Evolutionary conservation across 2,888 invertebrate species (phyloP), one percentile per base, ranked within the genome.

Genomic region (Vesta saturnalis): DNA sequence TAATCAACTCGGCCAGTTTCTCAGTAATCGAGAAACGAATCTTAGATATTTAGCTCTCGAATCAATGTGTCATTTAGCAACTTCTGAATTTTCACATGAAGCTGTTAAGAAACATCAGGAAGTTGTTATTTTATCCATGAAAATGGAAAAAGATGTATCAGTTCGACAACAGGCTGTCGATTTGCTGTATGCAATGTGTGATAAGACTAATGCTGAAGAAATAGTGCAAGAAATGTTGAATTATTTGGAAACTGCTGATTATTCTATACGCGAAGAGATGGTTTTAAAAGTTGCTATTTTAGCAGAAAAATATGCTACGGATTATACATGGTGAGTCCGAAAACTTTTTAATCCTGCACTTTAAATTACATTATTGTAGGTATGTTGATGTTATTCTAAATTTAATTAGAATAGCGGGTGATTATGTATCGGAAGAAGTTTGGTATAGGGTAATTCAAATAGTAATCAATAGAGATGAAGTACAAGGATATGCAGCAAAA

Each of bases 361-460:
- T 14, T 49, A 18, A 49, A 18, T 49, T 30, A 6, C 10, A 66
- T 59, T 59, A 23, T 73, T 73, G 5, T 61, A 86, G 86, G 86
- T 88, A 91, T 83, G 94, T 94, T 73, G 99, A 99, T 86, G 99
- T 99, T 12, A 99, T 99, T 79, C 88, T 99, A 71, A 99, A 99
- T 88, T 89, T 99, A 73, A 99, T 99, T 78, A 92, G 99, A 86
- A 97, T 99, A 86, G 99, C 99, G 77, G 99, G 99, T 67, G 99
- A 99, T 85, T 99, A 99, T 86, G 99, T 99, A 21, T 97, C 97
- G 67, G 99, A 99, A 85, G 99, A 99, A 87, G 98, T 99, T 39
- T 99, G 99, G 99, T 99, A 99, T 85, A 90, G 99, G 83, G 99
- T 99, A 62, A 99, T 99, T 78, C 97, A 99, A 87, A 99, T 99